Conservation (phyloP, 2,113 vertebrate species). For the Oreochromis spilurus region DNA sequence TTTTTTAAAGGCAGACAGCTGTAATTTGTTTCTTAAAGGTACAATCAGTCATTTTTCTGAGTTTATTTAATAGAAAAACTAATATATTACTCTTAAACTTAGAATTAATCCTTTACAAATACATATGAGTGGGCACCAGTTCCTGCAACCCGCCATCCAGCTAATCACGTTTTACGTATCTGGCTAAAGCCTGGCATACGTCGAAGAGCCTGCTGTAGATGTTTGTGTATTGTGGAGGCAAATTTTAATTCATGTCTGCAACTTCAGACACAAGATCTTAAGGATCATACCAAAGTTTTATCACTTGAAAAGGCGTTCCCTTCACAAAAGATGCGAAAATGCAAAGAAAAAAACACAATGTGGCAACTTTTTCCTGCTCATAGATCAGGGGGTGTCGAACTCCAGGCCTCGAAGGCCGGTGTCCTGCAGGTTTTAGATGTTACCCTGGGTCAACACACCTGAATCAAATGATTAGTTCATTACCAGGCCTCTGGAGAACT, state of each 20-base stretch:
- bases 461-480: neutral
- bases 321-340: neutral
- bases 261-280: neutral
- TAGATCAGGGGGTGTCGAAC: fast-evolving
- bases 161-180: fast-evolving
- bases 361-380: fast-evolving
- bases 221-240: neutral
- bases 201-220: neutral
- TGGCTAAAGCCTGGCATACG: neutral
- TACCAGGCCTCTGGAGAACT: neutral
- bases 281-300: neutral
- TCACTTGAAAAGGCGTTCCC: fast-evolving
- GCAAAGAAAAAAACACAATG: neutral
- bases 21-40: neutral
- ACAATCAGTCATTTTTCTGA: neutral
- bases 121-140: neutral
- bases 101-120: neutral
- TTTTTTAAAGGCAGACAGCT: neutral
- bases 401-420: neutral
- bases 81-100: neutral
- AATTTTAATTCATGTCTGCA: neutral
- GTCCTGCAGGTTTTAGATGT: neutral
- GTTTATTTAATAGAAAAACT: neutral
- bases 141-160: neutral
- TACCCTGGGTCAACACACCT: neutral